Evolutionary conservation across 2,113 vertebrate species (phyloP), one percentile per base, ranked within the genome.

Genomic region (Lagopus leucura): DNA sequence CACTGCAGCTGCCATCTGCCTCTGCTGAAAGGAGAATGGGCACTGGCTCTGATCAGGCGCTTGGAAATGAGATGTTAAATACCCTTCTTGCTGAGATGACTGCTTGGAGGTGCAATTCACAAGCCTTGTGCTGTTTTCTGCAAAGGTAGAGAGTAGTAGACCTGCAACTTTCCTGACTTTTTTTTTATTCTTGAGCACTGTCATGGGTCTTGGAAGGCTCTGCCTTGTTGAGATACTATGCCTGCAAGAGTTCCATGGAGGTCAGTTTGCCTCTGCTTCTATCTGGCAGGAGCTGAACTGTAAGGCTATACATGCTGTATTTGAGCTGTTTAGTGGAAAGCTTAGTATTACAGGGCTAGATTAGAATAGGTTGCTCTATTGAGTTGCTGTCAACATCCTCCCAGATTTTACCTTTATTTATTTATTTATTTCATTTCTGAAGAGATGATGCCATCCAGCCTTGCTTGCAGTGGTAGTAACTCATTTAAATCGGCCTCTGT

Each of bases 261-360:
- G 28, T 10, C 40, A 36, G 2, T 50, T 47, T 90, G 30, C 43
- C 12, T 73, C 30, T 67, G 27, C 60, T 20, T 42, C 24, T 48
- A 36, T 80, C n/a, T 66, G 57, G 54, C 28, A 7, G 19, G 16
- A 61, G 58, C 67, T 76, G 30, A 72, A 3, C 38, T 76, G 67
- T 11, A 16, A 40, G 30, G 48, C 58, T 43, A 1, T 3, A 36
- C 14, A 22, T 6, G 0, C 18, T 11, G 30, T 11, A 15, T 45
- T 24, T n/a, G 60, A 71, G 32, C 36, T 88, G 60, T 6, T 90
- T 7, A 40, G 42, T 54, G 64, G 45, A 74, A 82, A 24, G 17
- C 28, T 72, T 67, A 42, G 11, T 69, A 25, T 14, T 64, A 38
- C 36, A 81, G 60, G 24, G 77, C 13, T 30, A 34, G 42, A 21